phyloP scores from a whole-genome alignment of 2,113 vertebrate species.

The Mus musculus region DNA sequence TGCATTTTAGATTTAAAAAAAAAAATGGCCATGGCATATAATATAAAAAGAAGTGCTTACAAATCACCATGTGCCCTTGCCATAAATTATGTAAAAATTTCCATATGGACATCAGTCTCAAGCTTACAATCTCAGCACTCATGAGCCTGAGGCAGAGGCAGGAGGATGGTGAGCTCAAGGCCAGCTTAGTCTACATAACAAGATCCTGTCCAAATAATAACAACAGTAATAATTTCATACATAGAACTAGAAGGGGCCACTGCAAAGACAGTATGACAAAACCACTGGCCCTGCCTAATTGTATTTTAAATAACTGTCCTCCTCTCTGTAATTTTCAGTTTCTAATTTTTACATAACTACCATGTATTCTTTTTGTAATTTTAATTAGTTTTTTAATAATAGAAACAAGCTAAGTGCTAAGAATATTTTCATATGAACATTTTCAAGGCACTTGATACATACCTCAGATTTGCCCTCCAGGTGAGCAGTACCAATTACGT shows the following conservation, averaged over 20 bases:
- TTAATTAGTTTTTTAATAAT: constrained; percentile 44
- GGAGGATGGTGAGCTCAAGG: not conserved
- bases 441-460: constrained; percentile 55
- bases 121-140: not conserved
- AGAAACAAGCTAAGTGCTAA: constrained; percentile 36
- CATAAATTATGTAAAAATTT: constrained; percentile 1
- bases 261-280: not conserved
- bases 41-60: not conserved
- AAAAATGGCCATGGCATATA: not conserved
- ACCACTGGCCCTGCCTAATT: not conserved
- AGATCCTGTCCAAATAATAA: not conserved
- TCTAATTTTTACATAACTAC: not conserved
- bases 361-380: constrained; percentile 33
- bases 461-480: constrained; percentile 60
- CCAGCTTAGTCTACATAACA: not conserved
- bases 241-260: not conserved
- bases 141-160: not conserved
- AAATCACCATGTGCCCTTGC: not conserved
- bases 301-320: not conserved
- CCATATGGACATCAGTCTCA: not conserved
- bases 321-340: constrained; percentile 36
- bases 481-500: constrained; percentile 37
- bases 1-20: not conserved
- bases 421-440: constrained; percentile 27
- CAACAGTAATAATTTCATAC: not conserved